These are phyloP conservation scores for Brachynemurus nebulosus DNA, from an alignment of 2,888 invertebrate genomes.

Conservation along the genomic window DNA sequence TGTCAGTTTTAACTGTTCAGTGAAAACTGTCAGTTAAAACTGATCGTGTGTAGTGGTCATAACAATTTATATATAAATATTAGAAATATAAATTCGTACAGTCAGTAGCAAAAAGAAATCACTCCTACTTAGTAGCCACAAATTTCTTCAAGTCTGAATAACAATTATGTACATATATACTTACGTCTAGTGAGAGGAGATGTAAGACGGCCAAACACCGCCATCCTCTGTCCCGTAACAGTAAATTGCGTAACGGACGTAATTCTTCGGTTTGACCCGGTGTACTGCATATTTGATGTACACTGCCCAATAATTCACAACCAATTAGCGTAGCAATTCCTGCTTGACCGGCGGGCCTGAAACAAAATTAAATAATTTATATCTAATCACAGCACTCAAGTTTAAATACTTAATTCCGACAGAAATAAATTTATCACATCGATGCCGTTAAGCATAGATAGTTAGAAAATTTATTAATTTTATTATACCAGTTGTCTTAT, in stretches of 20 bases:
- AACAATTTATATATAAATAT: no score
- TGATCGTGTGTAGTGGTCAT: no score
- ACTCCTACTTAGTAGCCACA: no score
- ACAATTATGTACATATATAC: slow-evolving; percentile 4
- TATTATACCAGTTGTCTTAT: no score
- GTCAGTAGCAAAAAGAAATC: no score
- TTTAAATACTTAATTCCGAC: neutral
- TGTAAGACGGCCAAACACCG: slow-evolving; percentile 42
- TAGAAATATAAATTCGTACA: no score
- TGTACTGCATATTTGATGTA: slow-evolving; percentile 29
- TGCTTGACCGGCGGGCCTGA: slow-evolving; percentile 23
- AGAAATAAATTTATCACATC: neutral
- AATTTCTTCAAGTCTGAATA: no score
- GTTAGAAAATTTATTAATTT: no score
- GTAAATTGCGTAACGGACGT: slow-evolving; percentile 34
- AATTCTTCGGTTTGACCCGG: slow-evolving; percentile 7
- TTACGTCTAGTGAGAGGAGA: slow-evolving; percentile 41
- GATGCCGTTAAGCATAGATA: no score
- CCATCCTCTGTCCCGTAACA: slow-evolving; percentile 47
- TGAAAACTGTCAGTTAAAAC: no score
- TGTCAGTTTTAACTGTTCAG: no score
- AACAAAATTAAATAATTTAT: slow-evolving; percentile 7
- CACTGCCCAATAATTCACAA: slow-evolving; percentile 47
- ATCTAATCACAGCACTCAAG: neutral
- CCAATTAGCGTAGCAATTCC: slow-evolving; percentile 47